phyloP scores from a whole-genome alignment of 2,113 vertebrate species.

The Sinocyclocheilus grahami region DNA sequence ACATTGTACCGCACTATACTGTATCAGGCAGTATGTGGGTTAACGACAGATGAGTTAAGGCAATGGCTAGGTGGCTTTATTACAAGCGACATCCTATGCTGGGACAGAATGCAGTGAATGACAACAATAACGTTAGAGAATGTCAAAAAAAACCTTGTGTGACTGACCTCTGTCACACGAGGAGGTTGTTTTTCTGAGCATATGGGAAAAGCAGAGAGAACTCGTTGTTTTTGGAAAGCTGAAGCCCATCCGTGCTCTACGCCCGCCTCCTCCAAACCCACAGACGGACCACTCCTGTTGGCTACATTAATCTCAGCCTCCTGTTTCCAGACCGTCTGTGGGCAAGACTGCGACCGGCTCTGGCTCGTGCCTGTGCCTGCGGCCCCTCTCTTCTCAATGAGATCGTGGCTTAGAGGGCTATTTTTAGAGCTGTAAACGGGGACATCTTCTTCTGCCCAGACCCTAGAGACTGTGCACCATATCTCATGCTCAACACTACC shows the following conservation, averaged over 20 bases:
- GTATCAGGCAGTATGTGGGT: slow-evolving; percentile 4
- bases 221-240: background rate
- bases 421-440: slow-evolving; percentile 69
- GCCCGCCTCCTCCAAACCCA: background rate
- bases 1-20: background rate
- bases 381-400: slow-evolving; percentile 22
- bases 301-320: slow-evolving; percentile 6
- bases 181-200: slow-evolving; percentile 18
- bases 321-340: background rate
- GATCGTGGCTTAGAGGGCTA: slow-evolving; percentile 50
- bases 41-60: slow-evolving; percentile 7
- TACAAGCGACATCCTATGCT: slow-evolving; percentile 24
- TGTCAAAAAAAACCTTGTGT: slow-evolving; percentile 5
- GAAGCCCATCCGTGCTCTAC: background rate
- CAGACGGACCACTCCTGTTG: background rate
- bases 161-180: slow-evolving; percentile 13
- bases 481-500: background rate
- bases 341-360: slow-evolving; percentile 1
- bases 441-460: slow-evolving; percentile 53
- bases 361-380: slow-evolving; percentile 2
- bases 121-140: slow-evolving; percentile 21
- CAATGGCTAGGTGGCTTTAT: background rate
- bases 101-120: background rate
- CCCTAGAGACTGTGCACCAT: slow-evolving; percentile 49
- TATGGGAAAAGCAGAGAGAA: slow-evolving; percentile 9